A percentile compares a stretch with the other conserved stretches of the same genome.
Conservation (phyloP, 2,888 invertebrate species). For the Chymomyza procnemis region DNA sequence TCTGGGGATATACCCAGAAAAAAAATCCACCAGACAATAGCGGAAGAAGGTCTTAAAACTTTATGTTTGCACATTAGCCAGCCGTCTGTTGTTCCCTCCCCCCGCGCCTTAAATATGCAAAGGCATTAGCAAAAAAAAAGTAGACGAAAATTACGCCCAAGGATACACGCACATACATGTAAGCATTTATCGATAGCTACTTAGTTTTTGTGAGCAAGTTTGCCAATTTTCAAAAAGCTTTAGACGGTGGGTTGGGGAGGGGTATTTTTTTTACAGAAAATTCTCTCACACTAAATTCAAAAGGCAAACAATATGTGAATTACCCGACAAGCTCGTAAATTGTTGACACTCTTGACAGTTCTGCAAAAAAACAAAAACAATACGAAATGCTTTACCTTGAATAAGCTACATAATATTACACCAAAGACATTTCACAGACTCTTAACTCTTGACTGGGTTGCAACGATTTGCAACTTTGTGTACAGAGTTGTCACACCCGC, state of each 20-base stretch:
- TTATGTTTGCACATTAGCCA: conserved; percentile 69
- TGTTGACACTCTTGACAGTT: background rate
- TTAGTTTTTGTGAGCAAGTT: background rate
- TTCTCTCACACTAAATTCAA: background rate
- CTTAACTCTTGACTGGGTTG: background rate
- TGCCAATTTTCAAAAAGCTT: background rate
- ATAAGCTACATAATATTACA: conserved; percentile 54
- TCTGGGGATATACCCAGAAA: conserved; percentile 33
- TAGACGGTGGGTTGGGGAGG: background rate
- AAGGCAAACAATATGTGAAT: background rate
- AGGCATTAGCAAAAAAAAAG: conserved; percentile 24
- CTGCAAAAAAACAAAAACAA: conserved; percentile 37
- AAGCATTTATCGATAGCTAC: background rate
- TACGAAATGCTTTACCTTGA: conserved; percentile 49
- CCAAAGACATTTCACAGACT: conserved; percentile 7
- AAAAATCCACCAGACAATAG: conserved; percentile 18
- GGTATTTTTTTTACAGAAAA: background rate
- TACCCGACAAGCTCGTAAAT: background rate
- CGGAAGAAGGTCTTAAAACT: conserved; percentile 66
- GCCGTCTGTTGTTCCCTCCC: no score
- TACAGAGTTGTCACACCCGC: conserved; percentile 51
- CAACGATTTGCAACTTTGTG: background rate
- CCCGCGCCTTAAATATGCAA: conserved; percentile 27
- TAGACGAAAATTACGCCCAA: background rate
- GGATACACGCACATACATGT: background rate